Conservation (phyloP, 2,797 vertebrate genomes). For the Sternotherus odoratus region DNA sequence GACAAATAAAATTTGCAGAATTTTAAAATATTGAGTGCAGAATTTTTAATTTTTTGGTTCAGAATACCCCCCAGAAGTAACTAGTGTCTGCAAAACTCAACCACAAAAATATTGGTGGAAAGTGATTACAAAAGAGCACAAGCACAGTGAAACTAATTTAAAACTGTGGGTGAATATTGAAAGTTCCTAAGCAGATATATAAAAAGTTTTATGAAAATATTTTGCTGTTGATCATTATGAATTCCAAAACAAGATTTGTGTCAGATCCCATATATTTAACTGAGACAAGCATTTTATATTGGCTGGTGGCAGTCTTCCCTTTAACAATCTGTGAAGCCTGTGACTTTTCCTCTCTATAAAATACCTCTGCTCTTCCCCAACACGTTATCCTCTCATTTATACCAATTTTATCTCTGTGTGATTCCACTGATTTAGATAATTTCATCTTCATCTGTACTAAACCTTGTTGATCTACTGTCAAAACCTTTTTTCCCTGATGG, state of each 20-base stretch:
- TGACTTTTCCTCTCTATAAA: background rate
- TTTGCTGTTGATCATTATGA: background rate
- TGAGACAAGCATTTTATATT: background rate
- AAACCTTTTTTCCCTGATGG: background rate
- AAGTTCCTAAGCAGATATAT: background rate
- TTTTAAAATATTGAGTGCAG: too few species aligned
- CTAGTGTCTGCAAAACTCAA: background rate
- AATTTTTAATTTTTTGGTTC: too few species aligned
- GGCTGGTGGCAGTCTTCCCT: background rate
- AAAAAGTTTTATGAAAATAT: background rate
- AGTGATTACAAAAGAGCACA: background rate
- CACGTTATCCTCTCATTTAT: slow-evolving; percentile 10
- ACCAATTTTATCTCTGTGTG: background rate
- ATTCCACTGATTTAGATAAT: background rate
- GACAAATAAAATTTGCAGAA: too few species aligned
- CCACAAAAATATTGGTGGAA: background rate
- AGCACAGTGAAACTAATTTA: background rate
- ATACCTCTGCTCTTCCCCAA: background rate
- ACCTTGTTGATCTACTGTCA: background rate
- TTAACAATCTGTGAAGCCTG: background rate
- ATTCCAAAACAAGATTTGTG: background rate
- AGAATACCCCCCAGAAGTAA: background rate
- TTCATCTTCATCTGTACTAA: slow-evolving; percentile 18
- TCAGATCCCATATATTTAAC: background rate
- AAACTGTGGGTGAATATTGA: background rate